Conservation (phyloP, 2,113 vertebrate genomes). For the Bettongia penicillata region DNA sequence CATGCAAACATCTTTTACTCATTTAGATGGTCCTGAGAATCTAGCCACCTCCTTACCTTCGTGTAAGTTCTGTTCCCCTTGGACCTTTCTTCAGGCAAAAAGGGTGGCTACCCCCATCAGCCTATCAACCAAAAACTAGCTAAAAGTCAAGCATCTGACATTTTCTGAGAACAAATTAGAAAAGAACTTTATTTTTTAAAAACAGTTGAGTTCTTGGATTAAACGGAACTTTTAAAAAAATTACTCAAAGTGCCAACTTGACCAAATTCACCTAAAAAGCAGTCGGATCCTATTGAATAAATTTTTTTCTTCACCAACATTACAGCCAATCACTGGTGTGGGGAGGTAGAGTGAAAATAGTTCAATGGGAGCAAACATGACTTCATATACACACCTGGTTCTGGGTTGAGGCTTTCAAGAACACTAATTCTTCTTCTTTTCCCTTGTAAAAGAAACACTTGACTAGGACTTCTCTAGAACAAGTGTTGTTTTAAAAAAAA, state of each 20-base stretch:
- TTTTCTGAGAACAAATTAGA: constrained; percentile 36
- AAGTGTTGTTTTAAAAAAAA: neutral
- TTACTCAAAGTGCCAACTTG: neutral
- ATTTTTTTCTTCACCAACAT: neutral
- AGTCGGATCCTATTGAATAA: neutral
- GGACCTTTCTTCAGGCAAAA: constrained; percentile 4
- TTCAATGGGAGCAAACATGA: neutral
- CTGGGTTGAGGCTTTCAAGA: neutral
- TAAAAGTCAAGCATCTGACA: constrained; percentile 23
- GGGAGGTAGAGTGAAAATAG: neutral
- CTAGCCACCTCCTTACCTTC: neutral
- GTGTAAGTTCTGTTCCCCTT: neutral
- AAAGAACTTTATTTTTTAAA: constrained; percentile 4
- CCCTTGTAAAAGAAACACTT: neutral
- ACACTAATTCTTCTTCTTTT: neutral
- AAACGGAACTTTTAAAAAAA: neutral
- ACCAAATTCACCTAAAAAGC: constrained; percentile 11
- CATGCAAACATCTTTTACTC: neutral
- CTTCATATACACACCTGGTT: neutral
- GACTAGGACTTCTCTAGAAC: neutral
- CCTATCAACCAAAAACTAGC: constrained; percentile 13
- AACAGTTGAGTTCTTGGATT: neutral
- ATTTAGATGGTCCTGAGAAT: neutral
- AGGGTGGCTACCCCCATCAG: neutral
- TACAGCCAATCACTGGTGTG: neutral